Evolutionary conservation across 2,888 invertebrate genomes (phyloP).

Genomic region (Agriotes lineatus): DNA sequence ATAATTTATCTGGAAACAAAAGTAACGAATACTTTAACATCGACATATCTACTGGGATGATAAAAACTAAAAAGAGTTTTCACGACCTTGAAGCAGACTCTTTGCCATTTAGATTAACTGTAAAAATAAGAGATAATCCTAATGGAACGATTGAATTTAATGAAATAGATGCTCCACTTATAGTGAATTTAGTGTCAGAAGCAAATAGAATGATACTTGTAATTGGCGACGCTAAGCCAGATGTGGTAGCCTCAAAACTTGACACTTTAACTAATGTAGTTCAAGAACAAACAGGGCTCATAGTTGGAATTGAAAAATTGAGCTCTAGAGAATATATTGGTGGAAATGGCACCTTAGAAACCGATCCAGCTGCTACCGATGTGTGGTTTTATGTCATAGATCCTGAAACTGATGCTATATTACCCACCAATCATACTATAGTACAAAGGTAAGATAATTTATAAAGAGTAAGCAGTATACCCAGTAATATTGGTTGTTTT

Average conservation of each 20-base stretch:
- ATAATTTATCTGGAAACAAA: constrained; percentile 66
- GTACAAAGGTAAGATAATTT: constrained; percentile 78
- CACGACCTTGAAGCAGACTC: constrained; percentile 73
- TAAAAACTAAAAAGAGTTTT: constrained; percentile 81
- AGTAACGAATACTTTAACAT: constrained; percentile 78
- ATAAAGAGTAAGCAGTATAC: too few relatives aligned
- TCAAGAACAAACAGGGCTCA: constrained; percentile 79
- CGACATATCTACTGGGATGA: constrained; percentile 79
- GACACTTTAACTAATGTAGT: constrained; percentile 73
- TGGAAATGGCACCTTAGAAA: constrained; percentile 81
- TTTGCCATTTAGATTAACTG: constrained; percentile 81
- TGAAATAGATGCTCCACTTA: constrained; percentile 73
- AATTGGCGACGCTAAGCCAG: constrained; percentile 80
- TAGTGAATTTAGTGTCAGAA: constrained; percentile 84
- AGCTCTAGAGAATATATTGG: constrained; percentile 80
- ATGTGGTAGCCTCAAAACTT: constrained; percentile 72
- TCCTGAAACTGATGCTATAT: constrained; percentile 80
- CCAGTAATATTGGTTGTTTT: too few relatives aligned
- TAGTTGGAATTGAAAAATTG: constrained; percentile 87
- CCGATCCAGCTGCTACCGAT: constrained; percentile 81
- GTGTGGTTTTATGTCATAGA: constrained; percentile 90
- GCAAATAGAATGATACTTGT: constrained; percentile 83
- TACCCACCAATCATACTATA: constrained; percentile 78
- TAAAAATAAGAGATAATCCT: constrained; percentile 82
- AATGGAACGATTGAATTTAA: constrained; percentile 73